Evolutionary conservation across 53 echinoderm and acorn worm species (phyloP).

Genomic region (Temnopleurus reevesii): DNA sequence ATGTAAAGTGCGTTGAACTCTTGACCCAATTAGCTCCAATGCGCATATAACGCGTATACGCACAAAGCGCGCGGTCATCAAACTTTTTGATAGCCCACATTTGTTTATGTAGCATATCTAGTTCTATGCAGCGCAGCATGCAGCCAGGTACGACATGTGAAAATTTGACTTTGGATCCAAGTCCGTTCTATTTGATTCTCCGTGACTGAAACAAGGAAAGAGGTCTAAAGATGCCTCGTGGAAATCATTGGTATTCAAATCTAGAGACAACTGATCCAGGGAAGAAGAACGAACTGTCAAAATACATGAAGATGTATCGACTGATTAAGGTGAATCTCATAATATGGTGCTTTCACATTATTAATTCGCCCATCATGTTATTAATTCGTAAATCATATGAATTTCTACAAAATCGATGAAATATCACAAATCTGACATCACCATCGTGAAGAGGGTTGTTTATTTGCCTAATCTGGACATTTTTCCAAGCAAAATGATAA

Average conservation of each 20-base stretch:
- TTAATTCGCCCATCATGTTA: no score
- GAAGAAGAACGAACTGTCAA: background rate
- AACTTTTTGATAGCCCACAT: no score
- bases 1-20: constrained; percentile 31
- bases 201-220: background rate
- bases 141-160: no score
- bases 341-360: background rate
- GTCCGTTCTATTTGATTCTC: background rate
- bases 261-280: background rate
- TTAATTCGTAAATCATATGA: no score
- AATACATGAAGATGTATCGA: constrained; percentile 37
- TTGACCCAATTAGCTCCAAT: background rate
- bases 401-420: no score
- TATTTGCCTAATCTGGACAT: no score
- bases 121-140: no score
- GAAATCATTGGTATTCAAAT: background rate
- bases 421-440: no score
- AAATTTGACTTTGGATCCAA: no score
- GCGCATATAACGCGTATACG: background rate
- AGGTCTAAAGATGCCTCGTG: background rate
- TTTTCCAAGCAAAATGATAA: no score
- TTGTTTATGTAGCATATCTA: no score
- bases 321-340: constrained; percentile 1
- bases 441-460: no score
- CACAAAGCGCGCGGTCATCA: background rate